Conservation (phyloP, 1,140 invertebrate genomes). For the Heliconius hermathena region DNA sequence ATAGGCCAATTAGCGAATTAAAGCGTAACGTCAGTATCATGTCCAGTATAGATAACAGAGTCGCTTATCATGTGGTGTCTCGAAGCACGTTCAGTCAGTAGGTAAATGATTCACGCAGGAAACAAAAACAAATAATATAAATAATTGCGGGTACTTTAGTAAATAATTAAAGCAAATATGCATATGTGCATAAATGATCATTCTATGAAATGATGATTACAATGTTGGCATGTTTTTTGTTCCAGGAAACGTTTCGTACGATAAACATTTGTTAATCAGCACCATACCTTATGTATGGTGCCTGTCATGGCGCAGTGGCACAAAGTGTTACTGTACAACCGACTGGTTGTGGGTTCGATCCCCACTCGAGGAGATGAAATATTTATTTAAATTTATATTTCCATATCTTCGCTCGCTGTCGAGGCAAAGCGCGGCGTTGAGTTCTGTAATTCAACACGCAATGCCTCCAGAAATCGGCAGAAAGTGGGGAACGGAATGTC, state of each 20-base stretch:
- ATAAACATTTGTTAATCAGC: background rate
- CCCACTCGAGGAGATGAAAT: no score
- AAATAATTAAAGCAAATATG: background rate
- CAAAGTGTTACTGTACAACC: no score
- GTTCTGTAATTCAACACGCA: no score
- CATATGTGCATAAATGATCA: background rate
- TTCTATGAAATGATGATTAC: background rate
- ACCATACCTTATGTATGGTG: no score
- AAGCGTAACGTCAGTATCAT: background rate
- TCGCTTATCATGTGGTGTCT: conserved; percentile 7
- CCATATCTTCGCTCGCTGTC: no score
- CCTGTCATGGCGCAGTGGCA: no score
- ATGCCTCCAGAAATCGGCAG: no score
- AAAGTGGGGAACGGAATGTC: no score
- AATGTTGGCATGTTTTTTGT: background rate
- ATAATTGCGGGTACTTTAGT: background rate
- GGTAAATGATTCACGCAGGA: conserved; percentile 27
- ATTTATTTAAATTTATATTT: no score
- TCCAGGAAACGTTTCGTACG: background rate
- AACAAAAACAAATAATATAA: background rate
- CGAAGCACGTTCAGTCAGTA: background rate
- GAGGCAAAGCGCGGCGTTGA: no score
- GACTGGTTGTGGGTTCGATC: no score
- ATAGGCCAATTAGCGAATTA: conserved; percentile 26
- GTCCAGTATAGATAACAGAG: conserved; percentile 21